Evolutionary conservation across 2,113 vertebrate species (phyloP).

Genomic region (Gopherus flavomarginatus): DNA sequence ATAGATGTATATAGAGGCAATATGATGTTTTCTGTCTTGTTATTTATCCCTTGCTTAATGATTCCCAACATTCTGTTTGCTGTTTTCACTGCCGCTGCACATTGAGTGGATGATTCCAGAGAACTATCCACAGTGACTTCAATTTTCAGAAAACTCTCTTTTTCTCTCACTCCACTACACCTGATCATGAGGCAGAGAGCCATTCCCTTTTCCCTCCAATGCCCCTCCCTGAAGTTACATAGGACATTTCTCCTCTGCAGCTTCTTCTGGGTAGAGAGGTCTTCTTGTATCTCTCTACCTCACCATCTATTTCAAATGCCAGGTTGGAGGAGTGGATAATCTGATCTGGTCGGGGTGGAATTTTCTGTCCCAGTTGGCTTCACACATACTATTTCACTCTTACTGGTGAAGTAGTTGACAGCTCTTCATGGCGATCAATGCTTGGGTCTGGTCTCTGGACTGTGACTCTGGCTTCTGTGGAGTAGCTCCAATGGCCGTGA

Average conservation of each 20-base stretch:
- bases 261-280: too few relatives aligned
- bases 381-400: fast-evolving
- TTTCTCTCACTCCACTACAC: neutral
- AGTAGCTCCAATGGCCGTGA: neutral
- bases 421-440: neutral
- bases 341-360: neutral
- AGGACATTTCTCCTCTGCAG: neutral
- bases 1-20: too few relatives aligned
- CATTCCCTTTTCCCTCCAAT: fast-evolving
- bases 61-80: too few relatives aligned
- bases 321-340: neutral
- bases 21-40: too few relatives aligned
- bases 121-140: too few relatives aligned
- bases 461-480: too few relatives aligned
- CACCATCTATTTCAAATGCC: neutral
- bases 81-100: too few relatives aligned
- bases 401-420: neutral
- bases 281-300: neutral
- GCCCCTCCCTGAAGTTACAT: neutral
- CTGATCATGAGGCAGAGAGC: neutral
- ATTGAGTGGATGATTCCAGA: too few relatives aligned
- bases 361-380: neutral
- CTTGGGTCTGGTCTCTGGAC: neutral
- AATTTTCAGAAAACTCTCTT: too few relatives aligned
- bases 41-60: too few relatives aligned